Conservation (phyloP, 2,797 vertebrate genomes). For the Podarcis lilfordi region DNA sequence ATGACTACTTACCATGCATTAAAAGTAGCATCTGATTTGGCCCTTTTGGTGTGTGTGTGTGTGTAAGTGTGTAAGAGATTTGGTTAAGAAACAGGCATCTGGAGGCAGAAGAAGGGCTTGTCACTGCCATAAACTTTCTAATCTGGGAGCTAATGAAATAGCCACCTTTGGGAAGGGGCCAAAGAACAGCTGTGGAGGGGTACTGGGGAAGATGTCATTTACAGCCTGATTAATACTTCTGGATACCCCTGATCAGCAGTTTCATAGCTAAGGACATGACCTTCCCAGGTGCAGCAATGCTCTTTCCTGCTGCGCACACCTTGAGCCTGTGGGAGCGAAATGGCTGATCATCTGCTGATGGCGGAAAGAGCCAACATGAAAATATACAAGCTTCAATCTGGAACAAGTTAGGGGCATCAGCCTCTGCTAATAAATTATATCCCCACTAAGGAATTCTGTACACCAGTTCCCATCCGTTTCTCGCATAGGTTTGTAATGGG, state of each 20-base stretch:
- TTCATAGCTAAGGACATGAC: background rate
- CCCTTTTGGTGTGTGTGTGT: background rate
- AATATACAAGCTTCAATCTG: conserved; percentile 4
- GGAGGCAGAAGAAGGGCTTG: conserved; percentile 9
- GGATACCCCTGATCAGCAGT: background rate
- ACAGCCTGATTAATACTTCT: background rate
- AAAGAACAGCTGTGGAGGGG: conserved; percentile 20
- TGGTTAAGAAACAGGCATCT: background rate
- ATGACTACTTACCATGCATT: background rate
- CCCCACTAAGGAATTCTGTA: conserved; percentile 54
- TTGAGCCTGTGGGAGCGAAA: conserved; percentile 15
- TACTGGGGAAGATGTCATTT: background rate
- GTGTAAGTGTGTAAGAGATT: background rate
- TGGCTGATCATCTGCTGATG: background rate
- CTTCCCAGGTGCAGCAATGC: conserved; percentile 32
- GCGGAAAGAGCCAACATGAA: conserved; percentile 16
- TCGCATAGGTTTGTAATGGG: conserved; percentile 9
- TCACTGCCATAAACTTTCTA: background rate
- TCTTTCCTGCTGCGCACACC: conserved; percentile 35
- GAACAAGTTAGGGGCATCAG: conserved; percentile 30
- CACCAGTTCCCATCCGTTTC: conserved; percentile 47
- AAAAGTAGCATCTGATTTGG: background rate
- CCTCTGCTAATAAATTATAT: conserved; percentile 52
- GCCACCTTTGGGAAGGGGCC: conserved; percentile 1
- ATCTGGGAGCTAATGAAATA: background rate